Conservation (phyloP, 2,888 invertebrate species). For the Diadegma fenestrale region DNA sequence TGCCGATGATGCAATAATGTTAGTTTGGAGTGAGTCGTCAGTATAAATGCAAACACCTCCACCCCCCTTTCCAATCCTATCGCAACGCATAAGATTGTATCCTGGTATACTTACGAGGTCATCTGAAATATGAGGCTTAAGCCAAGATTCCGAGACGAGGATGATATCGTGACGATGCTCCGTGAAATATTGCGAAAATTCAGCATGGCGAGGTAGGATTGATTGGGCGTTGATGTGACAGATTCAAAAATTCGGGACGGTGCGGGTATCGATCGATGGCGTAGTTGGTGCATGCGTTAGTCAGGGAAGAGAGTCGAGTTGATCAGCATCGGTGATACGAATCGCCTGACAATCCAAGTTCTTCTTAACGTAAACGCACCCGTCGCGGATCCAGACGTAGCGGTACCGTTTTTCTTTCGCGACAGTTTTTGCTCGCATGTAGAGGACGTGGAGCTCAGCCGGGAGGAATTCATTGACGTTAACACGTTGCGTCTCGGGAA, state of each 20-base stretch:
- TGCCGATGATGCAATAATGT: background rate
- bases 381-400: background rate
- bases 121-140: conserved; percentile 13
- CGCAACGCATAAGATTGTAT: conserved; percentile 21
- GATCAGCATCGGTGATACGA: background rate
- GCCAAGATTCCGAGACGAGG: conserved; percentile 35
- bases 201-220: background rate
- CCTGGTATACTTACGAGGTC: background rate
- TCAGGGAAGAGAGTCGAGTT: background rate
- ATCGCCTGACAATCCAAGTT: background rate
- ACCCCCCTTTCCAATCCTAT: conserved; percentile 31
- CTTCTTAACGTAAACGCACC: background rate
- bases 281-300: background rate
- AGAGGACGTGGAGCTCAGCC: background rate
- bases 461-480: background rate
- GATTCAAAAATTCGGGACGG: background rate
- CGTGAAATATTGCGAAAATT: conserved; percentile 14
- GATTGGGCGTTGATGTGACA: background rate
- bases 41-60: conserved; percentile 33
- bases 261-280: background rate
- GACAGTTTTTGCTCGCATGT: background rate
- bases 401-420: background rate
- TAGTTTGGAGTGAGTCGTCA: background rate
- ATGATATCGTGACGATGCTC: conserved; percentile 10
- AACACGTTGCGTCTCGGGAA: background rate